phyloP scores from a whole-genome alignment of 2,888 invertebrate genomes.

The Diarsia rubi region DNA sequence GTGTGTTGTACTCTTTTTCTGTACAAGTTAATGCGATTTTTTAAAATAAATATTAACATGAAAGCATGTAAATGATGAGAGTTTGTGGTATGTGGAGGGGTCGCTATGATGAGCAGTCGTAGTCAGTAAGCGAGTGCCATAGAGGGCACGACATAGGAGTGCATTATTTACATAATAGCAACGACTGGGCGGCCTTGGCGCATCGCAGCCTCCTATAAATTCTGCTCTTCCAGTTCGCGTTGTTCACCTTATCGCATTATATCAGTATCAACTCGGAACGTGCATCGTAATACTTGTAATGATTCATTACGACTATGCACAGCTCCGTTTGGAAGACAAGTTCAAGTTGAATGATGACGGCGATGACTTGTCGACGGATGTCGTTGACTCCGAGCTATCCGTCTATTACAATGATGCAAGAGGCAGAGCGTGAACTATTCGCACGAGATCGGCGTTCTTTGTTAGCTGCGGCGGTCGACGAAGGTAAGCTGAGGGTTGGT shows the following conservation, averaged over 20 bases:
- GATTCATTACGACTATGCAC: constrained; percentile 67
- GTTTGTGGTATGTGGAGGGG: constrained; percentile 54
- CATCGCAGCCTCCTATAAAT: constrained; percentile 71
- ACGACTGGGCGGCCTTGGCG: constrained; percentile 84
- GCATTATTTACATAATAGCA: constrained; percentile 86
- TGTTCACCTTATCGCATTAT: constrained; percentile 68
- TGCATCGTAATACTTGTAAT: constrained; percentile 67
- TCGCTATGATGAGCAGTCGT: constrained; percentile 54
- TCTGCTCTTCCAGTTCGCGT: constrained; percentile 68
- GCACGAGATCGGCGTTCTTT: constrained; percentile 77
- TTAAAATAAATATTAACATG: constrained; percentile 29
- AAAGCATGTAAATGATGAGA: constrained; percentile 41
- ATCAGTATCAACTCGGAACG: constrained; percentile 64
- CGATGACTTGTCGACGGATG: constrained; percentile 80
- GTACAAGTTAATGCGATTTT: background rate
- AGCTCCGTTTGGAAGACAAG: constrained; percentile 65
- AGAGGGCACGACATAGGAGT: constrained; percentile 71
- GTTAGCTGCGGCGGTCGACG: constrained; percentile 59
- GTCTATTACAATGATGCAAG: constrained; percentile 82
- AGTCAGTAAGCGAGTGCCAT: constrained; percentile 57
- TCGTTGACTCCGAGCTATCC: constrained; percentile 83
- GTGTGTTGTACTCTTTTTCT: constrained; percentile 17
- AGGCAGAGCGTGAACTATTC: constrained; percentile 83
- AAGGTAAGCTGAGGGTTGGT: constrained; percentile 57
- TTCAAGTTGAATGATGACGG: constrained; percentile 79